Base-by-base conservation (phyloP, 2,888 invertebrate genomes). In the Pyrochroa serraticornis region DNA sequence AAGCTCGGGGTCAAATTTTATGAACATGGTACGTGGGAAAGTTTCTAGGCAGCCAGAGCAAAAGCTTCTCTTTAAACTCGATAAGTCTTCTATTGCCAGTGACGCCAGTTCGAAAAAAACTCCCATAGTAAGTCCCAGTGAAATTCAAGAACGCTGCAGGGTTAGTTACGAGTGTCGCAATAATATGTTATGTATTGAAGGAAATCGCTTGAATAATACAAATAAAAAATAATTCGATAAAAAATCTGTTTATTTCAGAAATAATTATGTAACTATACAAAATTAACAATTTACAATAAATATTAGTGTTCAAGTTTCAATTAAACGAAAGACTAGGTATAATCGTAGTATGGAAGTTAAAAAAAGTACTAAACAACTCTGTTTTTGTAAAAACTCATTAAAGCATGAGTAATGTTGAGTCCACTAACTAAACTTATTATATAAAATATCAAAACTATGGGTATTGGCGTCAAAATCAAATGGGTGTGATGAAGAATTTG, bases 401-500 rank as follows among this genome's bases (percentile, higher is more conserved):
- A 85, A 71, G 87, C 85, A 44, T 85, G 83, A 67, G 91, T 93
- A 49, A 97, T 85, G 82, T 97, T 97, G 85, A 92, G 90, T 47
- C 91, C 88, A 54, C 89, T 83, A 7, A 88, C 82, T 51, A 96
- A 78, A 0, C 92, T 90, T 13, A 91, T 82, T 44, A 96, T 78
- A 80, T 92, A 97, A 44, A 90, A 77, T 8, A 97, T 72, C 64
- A 91, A 81, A 49, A 94, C 81, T 38, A 90, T 80, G 1, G 95
- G 92, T 61, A 97, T 80, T 1, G 95, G 92, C 65, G 92, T 87
- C 49, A 97, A 83, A 74, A 97, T 88, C 49, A 90, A 81, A 65
- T 95, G 86, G 1, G 95, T 93, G 74, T 90, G 92, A 67, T 91
- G 90, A 45, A 97, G 82, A 77, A 92, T 91, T 35, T 94, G 91